Evolutionary conservation across 2,113 vertebrate species (phyloP).

Genomic region (Tychaedon coryphoeus): DNA sequence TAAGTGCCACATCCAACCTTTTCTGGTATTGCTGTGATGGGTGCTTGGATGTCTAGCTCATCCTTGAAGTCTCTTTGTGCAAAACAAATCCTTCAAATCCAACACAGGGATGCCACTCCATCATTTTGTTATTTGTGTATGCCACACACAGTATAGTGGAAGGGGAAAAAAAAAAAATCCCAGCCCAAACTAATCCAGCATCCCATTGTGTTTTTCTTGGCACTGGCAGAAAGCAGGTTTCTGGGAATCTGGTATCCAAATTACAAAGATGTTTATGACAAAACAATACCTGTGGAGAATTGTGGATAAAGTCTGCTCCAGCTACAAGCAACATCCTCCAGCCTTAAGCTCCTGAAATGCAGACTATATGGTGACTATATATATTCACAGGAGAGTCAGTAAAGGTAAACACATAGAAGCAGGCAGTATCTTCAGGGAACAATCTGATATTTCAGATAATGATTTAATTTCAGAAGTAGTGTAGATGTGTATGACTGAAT

Average conservation of each 20-base stretch:
- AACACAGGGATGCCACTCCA: background rate
- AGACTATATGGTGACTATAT: background rate
- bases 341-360: background rate
- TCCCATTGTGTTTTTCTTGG: background rate
- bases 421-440: background rate
- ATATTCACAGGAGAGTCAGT: background rate
- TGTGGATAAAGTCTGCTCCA: background rate
- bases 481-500: background rate
- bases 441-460: background rate
- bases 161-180: background rate
- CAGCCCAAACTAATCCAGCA: background rate
- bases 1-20: background rate
- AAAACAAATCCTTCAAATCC: background rate
- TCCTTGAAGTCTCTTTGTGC: background rate
- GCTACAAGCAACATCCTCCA: background rate
- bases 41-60: background rate
- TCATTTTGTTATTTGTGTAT: background rate
- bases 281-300: background rate
- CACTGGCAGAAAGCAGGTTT: background rate
- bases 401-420: background rate
- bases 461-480: background rate
- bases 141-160: background rate
- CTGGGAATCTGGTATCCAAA: background rate
- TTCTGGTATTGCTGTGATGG: background rate
- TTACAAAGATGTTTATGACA: background rate